Base-by-base conservation (phyloP, 30 jellyfish, hydroid and myxozoan genomes). In the Hydra vulgaris region DNA sequence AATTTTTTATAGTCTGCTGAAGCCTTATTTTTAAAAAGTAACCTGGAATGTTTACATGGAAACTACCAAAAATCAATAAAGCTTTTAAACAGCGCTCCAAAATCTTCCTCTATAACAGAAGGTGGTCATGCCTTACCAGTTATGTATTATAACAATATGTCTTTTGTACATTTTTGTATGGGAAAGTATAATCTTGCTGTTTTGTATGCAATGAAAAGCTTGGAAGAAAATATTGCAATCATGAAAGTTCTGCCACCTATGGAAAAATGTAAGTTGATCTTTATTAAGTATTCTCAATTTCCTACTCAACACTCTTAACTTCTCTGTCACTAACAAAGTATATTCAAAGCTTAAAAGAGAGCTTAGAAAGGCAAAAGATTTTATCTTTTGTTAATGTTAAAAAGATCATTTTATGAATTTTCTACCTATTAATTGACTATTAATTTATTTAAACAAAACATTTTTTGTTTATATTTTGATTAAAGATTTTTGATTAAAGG, bases 1-100 rank as follows among this genome's bases (percentile, higher is more conserved):
- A n/a, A n/a, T n/a, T n/a, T n/a, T n/a, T n/a, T n/a, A n/a, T 79
- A 91, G 98, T 74, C 96, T 67, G 92, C 95, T 52, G 96, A 87
- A 78, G 98, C 96, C 0, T 73, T 92, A 66, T 92, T 86, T 76
- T 76, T 92, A 78, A 92, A 92, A 78, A 84, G 95, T 74, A 87
- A 92, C 53, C 87, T 75, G 25, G 98, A 92, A 84, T 87, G 86
- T 74, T 73, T 83, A 7, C 84, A 95, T 7, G 95, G 87, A 17
- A 92, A 92, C 69, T 84, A 87, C 88, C 95, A 95, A 19, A 92
- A 92, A 71, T 81, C 98, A 23, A 86, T 92, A 73, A 86, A 80
- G 74, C 81, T 92, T 53, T 88, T 92, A 8, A 83, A 87, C 89
- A 84, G 89, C 76, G 94, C 96, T 8, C 94, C 90, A 25, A 79